Base-by-base conservation (phyloP, 2,888 invertebrate species). In the Cenopis cana region DNA sequence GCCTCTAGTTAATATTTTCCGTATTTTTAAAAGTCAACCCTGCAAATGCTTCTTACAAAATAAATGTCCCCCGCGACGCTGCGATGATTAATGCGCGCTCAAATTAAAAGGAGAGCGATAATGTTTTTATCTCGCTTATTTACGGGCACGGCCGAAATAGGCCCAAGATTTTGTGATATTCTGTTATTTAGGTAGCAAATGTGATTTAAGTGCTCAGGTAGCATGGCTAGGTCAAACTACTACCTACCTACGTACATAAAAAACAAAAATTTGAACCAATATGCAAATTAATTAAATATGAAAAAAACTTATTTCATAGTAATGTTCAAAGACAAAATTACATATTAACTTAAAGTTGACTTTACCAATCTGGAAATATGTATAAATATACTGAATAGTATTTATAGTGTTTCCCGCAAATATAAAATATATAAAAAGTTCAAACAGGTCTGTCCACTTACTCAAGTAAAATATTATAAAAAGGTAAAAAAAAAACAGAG, bases 101-200 rank as follows among this genome's bases (percentile, higher is more conserved):
- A 89, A 92, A 92, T 93, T 91, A 93, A 93, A 91, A 91, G 86
- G 86, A 86, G 80, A 80, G 84, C 87, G 92, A 93, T 93, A 92
- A 90, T 89, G 88, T 84, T 89, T 75, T 76, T 91, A 89, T 91
- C 90, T 89, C 80, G 77, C 80, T 77, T 92, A 93, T 92, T 93
- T 91, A 93, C 81, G 87, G 79, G 82, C 77, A 74, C 76, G 74
- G 76, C 75, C 77, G 76, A 73, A 66, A 69, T 73, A 72, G 73
- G 74, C 79, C 24, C 79, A 77, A 49, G 61, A 50, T 59, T 64
- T n/a, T 12, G 33, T 10, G 12, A 17, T 2, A 50, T 36, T 66
- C 36, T 57, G 10, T 11, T 46, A 6, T 46, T n/a, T 46, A n/a
- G 14, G 6, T 46, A n/a, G 14, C n/a, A 14, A 41, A 41, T 41